phyloP scores from a whole-genome alignment of 2,797 vertebrate species.

The Syndactyla subalaris region DNA sequence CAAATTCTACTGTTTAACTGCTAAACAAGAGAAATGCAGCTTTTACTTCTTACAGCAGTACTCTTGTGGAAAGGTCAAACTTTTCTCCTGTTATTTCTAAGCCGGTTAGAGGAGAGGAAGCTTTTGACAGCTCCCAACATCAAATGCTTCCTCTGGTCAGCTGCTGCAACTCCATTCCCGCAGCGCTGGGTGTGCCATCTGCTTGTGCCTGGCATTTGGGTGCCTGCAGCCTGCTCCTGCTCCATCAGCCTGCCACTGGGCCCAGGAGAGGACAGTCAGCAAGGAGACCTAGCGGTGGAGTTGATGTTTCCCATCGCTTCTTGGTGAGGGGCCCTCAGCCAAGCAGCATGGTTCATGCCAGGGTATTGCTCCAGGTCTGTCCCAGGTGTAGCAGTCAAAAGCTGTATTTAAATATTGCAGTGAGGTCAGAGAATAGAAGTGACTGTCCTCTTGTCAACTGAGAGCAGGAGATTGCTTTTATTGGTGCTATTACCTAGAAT shows the following conservation, averaged over 20 bases:
- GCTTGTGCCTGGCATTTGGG: fast-evolving
- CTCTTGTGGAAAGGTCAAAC: neutral
- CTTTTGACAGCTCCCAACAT: neutral
- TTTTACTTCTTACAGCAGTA: neutral
- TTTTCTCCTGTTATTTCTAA: neutral
- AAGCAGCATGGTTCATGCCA: neutral
- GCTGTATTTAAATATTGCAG: neutral
- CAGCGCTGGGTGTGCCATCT: fast-evolving
- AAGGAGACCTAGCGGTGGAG: fast-evolving
- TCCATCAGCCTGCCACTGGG: neutral
- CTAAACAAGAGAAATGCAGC: neutral
- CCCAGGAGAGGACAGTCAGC: fast-evolving
- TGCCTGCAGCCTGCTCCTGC: neutral
- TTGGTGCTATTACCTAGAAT: neutral
- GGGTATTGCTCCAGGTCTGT: neutral
- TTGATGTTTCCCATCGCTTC: neutral
- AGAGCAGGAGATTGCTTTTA: neutral
- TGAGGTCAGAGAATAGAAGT: neutral
- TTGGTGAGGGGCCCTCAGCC: neutral
- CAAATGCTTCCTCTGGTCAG: neutral
- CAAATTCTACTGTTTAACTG: neutral
- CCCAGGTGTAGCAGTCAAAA: neutral
- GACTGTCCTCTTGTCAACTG: neutral
- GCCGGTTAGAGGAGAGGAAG: neutral
- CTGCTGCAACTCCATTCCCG: neutral